Base-by-base conservation (phyloP, 92 coral and sea anemone genomes). In the Scolanthus callimorphus region DNA sequence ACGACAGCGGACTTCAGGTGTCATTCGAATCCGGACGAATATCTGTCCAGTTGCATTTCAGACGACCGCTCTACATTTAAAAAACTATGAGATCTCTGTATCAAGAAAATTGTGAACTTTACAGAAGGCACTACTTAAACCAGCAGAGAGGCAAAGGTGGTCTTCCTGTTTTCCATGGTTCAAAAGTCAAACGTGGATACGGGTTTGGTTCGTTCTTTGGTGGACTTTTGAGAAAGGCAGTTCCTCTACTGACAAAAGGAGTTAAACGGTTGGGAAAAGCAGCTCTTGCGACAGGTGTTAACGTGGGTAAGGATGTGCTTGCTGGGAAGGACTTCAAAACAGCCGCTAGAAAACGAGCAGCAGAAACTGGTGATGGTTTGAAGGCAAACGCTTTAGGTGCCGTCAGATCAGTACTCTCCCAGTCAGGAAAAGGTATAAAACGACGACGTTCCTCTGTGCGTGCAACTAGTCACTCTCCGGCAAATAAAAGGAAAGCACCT, bases 401-500 rank as follows among this genome's bases (percentile, higher is more conserved):
- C 2, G 46, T 51, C 3, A 37, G 30, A 30, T 41, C 37, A 44
- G 29, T 9, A n/a, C 30, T 62, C 3, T 54, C 59, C 0, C 78
- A 71, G 62, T 45, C 41, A 17, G 78, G 78, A 27, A 72, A 67
- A n/a, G 62, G 25, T 60, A 65, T 50, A 78, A 78, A 78, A 63
- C 46, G 70, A 2, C 59, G 59, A 21, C 49, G 48, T 49, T 2
- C 59, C 34, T 21, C 56, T 17, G 30, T 28, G 0, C 2, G 2
- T 0, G 11, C n/a, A 48, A n/a, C n/a, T n/a, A 49, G 27, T 70
- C 62, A 31, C 15, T 11, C 81, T 41, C 71, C 34, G 55, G 49
- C 67, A 38, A 77, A 83, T 77, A 77, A 63, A 59, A 47, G 49
- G 69, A 84, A 67, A 71, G 48, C 82, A 77, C 3, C 85, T 71